Conservation (phyloP, 2,888 invertebrate genomes). For the Phyllotreta cruciferae region DNA sequence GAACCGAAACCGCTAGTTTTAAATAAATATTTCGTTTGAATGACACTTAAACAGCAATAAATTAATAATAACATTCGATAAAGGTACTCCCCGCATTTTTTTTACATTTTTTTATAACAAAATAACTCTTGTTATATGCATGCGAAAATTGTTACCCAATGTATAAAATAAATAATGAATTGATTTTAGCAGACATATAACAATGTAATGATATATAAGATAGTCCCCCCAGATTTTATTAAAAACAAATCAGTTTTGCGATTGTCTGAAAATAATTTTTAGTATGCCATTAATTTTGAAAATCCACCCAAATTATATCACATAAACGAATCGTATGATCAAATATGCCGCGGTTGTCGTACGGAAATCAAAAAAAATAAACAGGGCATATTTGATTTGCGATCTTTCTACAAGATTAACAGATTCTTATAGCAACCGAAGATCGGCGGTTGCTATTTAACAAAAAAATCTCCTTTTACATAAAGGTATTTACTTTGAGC, state of each 20-base stretch:
- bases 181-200: constrained; percentile 47
- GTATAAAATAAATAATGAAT: constrained; percentile 44
- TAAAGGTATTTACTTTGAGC: constrained; percentile 26
- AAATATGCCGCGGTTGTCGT: constrained; percentile 25
- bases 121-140: constrained; percentile 49
- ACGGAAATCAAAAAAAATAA: constrained; percentile 16
- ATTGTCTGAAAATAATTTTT: constrained; percentile 24
- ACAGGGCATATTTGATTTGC: constrained; percentile 29
- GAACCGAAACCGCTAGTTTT: constrained; percentile 17
- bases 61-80: constrained; percentile 18
- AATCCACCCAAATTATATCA: constrained; percentile 41
- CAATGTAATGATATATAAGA: constrained; percentile 47
- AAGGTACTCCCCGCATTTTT: constrained; percentile 47
- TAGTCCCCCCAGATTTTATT: constrained; percentile 42
- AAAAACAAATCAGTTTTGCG: constrained; percentile 38
- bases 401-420: constrained; percentile 27
- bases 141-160: constrained; percentile 53
- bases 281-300: constrained; percentile 41
- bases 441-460: constrained; percentile 20
- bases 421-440: constrained; percentile 10
- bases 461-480: constrained; percentile 31
- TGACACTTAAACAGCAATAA: constrained; percentile 19
- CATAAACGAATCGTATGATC: constrained; percentile 32
- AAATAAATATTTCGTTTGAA: constrained; percentile 12
- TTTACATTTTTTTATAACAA: constrained; percentile 52